phyloP scores from a whole-genome alignment of 2,797 vertebrate genomes.

The Ficedula albicollis region DNA sequence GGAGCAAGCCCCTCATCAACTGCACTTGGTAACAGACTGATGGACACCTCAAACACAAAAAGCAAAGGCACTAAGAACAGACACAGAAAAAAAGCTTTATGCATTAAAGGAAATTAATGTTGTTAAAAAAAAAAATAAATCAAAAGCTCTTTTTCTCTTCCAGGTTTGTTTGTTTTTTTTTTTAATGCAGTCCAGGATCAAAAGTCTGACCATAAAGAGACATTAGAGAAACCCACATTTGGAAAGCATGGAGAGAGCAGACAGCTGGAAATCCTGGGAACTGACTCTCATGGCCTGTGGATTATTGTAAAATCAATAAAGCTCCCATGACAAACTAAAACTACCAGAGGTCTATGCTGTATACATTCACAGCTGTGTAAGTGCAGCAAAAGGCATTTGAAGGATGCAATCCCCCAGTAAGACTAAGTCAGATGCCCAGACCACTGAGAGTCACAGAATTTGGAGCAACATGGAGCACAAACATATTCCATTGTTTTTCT shows the following conservation, averaged over 20 bases:
- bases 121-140: not conserved
- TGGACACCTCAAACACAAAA: not conserved
- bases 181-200: not conserved
- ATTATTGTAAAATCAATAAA: not conserved
- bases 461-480: not conserved
- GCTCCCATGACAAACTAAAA: not conserved
- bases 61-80: not conserved
- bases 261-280: not conserved
- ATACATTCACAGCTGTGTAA: not conserved
- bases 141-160: not conserved
- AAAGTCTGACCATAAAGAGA: not conserved
- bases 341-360: not conserved
- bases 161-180: not conserved
- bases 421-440: not conserved
- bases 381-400: not conserved
- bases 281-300: not conserved
- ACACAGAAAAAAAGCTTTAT: constrained; percentile 20
- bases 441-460: not conserved
- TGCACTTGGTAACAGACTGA: not conserved
- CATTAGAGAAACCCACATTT: not conserved
- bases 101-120: constrained; percentile 11
- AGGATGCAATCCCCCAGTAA: not conserved
- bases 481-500: rapidly evolving
- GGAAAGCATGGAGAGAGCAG: not conserved
- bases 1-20: not conserved